Percentiles rank a stretch among this genome's conserved stretches.
These are phyloP conservation scores for Tokudaia muenninki DNA, from an alignment of 2,797 vertebrate species.

Conservation along the genomic window DNA sequence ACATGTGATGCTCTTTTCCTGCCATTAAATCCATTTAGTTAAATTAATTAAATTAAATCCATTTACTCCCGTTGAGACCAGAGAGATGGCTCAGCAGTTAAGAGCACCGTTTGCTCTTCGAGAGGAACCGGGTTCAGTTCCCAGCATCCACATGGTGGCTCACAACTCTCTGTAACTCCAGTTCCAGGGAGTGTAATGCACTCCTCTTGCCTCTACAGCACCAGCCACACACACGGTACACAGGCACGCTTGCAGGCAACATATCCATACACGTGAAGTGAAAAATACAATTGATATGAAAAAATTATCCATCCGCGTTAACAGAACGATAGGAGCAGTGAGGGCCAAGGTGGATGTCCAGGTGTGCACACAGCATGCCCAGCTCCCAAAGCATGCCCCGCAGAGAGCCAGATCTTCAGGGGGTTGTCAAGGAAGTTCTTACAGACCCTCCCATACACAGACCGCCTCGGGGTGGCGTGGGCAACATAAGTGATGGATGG, in stretches of 20 bases:
- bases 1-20: not conserved
- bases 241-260: not conserved
- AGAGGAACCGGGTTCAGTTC: not conserved
- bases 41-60: not conserved
- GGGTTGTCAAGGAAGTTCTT: not conserved
- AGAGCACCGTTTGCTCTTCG: not conserved
- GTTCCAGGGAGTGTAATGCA: not conserved
- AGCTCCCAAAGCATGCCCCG: not conserved
- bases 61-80: not conserved
- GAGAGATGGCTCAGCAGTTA: not conserved
- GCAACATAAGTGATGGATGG: not conserved
- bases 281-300: not conserved
- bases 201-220: not conserved
- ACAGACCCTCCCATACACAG: not conserved
- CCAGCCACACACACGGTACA: not conserved
- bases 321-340: not conserved
- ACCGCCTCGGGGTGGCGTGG: not conserved
- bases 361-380: accelerated
- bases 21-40: not conserved
- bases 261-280: not conserved
- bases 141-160: not conserved
- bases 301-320: not conserved
- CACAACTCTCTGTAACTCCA: not conserved
- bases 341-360: not conserved
- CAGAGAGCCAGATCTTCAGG: not conserved